Conservation (phyloP, 2,888 invertebrate species). For the Microctonus aethiopoides region DNA sequence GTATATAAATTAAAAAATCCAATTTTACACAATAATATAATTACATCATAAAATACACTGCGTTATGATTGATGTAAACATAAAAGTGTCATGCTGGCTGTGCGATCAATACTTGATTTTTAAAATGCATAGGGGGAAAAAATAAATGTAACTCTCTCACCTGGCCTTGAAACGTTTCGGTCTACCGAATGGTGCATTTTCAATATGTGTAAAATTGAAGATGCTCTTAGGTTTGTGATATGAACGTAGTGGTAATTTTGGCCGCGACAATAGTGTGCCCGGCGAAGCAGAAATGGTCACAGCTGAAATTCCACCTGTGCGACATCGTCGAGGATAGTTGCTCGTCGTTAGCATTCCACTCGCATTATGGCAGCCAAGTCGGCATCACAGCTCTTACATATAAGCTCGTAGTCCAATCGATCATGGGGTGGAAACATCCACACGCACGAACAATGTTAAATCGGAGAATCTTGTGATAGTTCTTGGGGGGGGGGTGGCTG, state of each 20-base stretch:
- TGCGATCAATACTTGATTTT: slow-evolving; percentile 10
- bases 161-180: slow-evolving; percentile 54
- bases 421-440: slow-evolving; percentile 36
- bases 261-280: slow-evolving; percentile 39
- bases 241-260: slow-evolving; percentile 43
- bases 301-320: slow-evolving; percentile 42
- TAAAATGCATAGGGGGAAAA: not conserved
- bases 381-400: slow-evolving; percentile 41
- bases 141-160: slow-evolving; percentile 43
- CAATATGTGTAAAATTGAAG: slow-evolving; percentile 41
- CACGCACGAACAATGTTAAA: slow-evolving; percentile 28
- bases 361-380: slow-evolving; percentile 43
- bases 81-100: not conserved
- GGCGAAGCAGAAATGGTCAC: slow-evolving; percentile 38
- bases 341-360: slow-evolving; percentile 53
- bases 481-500: slow-evolving; percentile 22
- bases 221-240: slow-evolving; percentile 44
- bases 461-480: slow-evolving; percentile 20
- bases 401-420: slow-evolving; percentile 43
- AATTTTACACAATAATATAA: not conserved
- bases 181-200: slow-evolving; percentile 43
- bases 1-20: no score
- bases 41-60: not conserved
- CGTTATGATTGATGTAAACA: not conserved
- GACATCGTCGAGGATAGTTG: slow-evolving; percentile 48